Base-by-base conservation (phyloP, 2,113 vertebrate species). In the Platysternon megacephalum region DNA sequence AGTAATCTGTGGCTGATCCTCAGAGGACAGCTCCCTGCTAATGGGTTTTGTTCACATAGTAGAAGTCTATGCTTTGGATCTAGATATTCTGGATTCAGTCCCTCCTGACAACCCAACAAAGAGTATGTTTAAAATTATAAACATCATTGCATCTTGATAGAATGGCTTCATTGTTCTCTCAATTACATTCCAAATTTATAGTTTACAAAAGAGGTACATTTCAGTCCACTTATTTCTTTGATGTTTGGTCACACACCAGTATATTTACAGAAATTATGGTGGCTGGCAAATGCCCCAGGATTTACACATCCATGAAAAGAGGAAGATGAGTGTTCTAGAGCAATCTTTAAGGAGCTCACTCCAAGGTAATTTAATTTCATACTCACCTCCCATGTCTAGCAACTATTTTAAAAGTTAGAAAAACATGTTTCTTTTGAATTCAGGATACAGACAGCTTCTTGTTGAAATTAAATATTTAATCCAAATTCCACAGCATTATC, bases 381-480 rank as follows among this genome's bases (percentile, higher is more conserved):
- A 35, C 44, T 32, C 52, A 46, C 26, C 56, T 42, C 35, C 51
- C 82, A 56, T 87, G 79, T 89, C 82, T 82, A 79, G 24, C 44
- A 82, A 61, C 29, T 35, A 35, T 39, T 76, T 52, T 39, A 29
- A 26, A 29, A 44, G 42, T 65, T 17, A 52, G 58, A 44, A 35
- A 2, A 65, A 85, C 13, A 58, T 42, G n/a, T 86, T 87, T 91
- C 94, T 83, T 88, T 85, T 90, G 91, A 87, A 80, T 85, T 53
- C 85, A 89, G 74, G 55, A 93, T 51, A 10, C 78, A 92, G 87
- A 39, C 26, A 48, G 61, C 85, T 91, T 90, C 68, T 51, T 85
- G 61, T 89, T 94, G 72, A 51, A 93, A 82, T 86, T 48, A 91
- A 93, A 72, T 94, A 87, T 88, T 95, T 95, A 87, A 95, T 83